A percentile compares a stretch with the other conserved stretches of the same genome.
Evolutionary conservation across 1,140 invertebrate genomes (phyloP).

Genomic region (Periplaneta americana): DNA sequence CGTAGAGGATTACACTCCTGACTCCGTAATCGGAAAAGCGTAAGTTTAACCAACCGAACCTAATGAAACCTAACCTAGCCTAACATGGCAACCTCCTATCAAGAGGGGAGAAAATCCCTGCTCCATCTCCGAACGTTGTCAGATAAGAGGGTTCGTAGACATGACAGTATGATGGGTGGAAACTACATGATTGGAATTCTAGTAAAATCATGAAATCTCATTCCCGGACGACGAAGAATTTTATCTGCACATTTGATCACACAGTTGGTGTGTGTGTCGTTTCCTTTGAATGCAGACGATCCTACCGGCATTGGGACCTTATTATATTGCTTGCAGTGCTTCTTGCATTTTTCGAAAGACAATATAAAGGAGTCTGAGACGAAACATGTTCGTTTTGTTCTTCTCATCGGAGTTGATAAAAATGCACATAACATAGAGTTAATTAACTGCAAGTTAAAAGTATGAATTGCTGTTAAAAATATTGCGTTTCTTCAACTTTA

Average conservation of each 20-base stretch:
- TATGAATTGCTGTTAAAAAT: too few species aligned
- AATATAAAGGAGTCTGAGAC: too few species aligned
- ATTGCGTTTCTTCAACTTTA: too few species aligned
- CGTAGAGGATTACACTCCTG: not conserved
- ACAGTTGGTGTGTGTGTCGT: not conserved
- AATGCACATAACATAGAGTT: too few species aligned
- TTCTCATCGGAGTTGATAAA: too few species aligned
- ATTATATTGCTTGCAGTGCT: too few species aligned
- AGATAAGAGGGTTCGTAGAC: not conserved
- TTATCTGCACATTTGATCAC: not conserved
- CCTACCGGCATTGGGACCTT: too few species aligned
- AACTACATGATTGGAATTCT: not conserved
- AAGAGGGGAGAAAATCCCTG: not conserved
- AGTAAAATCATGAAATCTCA: not conserved
- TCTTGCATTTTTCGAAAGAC: too few species aligned
- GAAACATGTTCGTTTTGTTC: too few species aligned
- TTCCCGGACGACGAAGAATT: not conserved
- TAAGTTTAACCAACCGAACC: not conserved
- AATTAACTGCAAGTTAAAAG: too few species aligned
- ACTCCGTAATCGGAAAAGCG: not conserved
- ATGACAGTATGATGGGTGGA: not conserved
- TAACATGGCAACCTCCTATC: not conserved
- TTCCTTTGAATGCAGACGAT: too few species aligned
- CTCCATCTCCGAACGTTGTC: not conserved
- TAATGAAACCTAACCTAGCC: not conserved